Conservation (phyloP, 2,113 vertebrate species). For the Menura novaehollandiae region DNA sequence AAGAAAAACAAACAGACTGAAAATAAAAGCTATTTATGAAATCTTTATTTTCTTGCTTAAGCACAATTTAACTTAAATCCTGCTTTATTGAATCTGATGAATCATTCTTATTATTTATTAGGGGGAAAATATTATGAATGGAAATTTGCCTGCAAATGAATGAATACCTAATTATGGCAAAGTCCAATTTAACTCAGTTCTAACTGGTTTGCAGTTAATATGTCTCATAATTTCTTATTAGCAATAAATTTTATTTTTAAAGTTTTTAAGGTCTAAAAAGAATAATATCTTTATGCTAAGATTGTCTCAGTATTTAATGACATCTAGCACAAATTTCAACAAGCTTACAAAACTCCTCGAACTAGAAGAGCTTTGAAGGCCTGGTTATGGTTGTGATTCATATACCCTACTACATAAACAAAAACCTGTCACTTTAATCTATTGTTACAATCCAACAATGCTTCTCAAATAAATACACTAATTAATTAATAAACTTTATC, state of each 20-base stretch:
- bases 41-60: not conserved
- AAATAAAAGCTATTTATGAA: not conserved
- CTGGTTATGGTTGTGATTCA: not conserved
- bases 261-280: not conserved
- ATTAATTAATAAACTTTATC: not conserved
- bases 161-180: rapidly evolving
- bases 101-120: not conserved
- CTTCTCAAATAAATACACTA: not conserved
- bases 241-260: not conserved
- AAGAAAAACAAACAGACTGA: not conserved
- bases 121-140: not conserved
- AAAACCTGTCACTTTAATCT: not conserved
- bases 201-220: not conserved
- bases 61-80: not conserved
- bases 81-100: not conserved
- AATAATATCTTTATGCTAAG: not conserved
- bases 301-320: not conserved
- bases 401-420: not conserved
- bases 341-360: not conserved
- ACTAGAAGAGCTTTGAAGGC: not conserved
- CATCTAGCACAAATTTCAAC: not conserved
- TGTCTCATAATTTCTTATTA: not conserved
- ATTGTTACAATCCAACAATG: not conserved
- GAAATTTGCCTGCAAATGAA: not conserved
- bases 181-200: not conserved